Conservation (phyloP, 2,797 vertebrate genomes). For the Scarus forsteni region DNA sequence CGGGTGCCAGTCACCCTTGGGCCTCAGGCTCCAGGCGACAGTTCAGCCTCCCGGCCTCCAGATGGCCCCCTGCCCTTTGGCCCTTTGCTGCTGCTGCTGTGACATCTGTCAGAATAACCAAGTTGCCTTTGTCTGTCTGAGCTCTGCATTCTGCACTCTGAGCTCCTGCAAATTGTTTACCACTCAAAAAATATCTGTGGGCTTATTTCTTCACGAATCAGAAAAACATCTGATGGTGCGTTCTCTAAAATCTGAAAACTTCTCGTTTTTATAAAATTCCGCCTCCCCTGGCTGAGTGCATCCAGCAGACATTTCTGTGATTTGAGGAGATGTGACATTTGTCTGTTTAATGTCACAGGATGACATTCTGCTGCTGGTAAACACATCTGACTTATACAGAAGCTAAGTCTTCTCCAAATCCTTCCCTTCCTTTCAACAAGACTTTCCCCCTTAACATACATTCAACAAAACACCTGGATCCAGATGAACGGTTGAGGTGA, state of each 20-base stretch:
- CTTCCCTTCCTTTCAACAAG: not conserved
- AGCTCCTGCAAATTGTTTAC: conserved; percentile 63
- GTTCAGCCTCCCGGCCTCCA: conserved; percentile 79
- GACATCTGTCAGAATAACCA: conserved; percentile 85
- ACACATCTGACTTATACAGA: conserved; percentile 40
- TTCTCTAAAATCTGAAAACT: not conserved
- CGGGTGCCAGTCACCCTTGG: conserved; percentile 65
- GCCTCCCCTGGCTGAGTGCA: conserved; percentile 8
- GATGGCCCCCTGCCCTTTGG: conserved; percentile 83
- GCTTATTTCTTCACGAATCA: conserved; percentile 21
- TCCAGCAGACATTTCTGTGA: conserved; percentile 38
- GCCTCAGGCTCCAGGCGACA: conserved; percentile 70
- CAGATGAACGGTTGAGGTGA: not conserved
- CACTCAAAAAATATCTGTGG: conserved; percentile 47
- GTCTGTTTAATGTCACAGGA: conserved; percentile 56
- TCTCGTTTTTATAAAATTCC: not conserved
- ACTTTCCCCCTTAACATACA: not conserved
- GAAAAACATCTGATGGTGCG: conserved; percentile 11
- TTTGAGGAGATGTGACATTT: conserved; percentile 66
- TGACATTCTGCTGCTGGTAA: conserved; percentile 51
- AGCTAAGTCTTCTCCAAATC: conserved; percentile 14
- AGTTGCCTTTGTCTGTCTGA: conserved; percentile 83
- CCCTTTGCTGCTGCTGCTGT: conserved; percentile 79
- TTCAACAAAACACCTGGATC: conserved; percentile 1
- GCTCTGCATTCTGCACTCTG: conserved; percentile 57